phyloP scores from a whole-genome alignment of 2,113 vertebrate species.

The Oryzias celebensis region DNA sequence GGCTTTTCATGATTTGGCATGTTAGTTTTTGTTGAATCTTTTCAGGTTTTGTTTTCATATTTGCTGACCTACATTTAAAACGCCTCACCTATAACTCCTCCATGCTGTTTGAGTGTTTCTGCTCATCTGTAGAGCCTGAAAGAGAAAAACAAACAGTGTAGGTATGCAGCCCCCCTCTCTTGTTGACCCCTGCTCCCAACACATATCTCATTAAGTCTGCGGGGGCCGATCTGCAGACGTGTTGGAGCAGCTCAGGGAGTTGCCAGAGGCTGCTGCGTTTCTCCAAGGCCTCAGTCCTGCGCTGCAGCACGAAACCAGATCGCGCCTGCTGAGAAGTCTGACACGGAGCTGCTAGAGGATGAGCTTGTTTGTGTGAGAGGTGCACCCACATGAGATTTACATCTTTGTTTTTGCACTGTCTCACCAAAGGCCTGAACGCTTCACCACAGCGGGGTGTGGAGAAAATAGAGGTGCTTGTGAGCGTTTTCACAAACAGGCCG shows the following conservation, averaged over 20 bases:
- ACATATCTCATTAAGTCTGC: constrained; percentile 30
- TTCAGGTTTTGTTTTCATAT: too few relatives aligned
- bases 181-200: constrained; percentile 42
- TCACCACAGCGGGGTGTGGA: background rate
- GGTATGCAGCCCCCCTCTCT: constrained; percentile 1
- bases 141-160: constrained; percentile 1
- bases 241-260: constrained; percentile 37
- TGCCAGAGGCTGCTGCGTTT: constrained; percentile 18
- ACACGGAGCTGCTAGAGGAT: constrained; percentile 22
- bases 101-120: background rate
- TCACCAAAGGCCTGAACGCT: background rate
- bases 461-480: background rate
- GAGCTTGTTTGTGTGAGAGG: constrained; percentile 30
- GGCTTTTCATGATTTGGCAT: too few relatives aligned
- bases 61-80: too few relatives aligned
- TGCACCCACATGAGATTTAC: constrained; percentile 13
- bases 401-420: constrained; percentile 9
- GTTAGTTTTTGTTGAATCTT: too few relatives aligned
- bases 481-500: background rate
- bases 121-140: constrained; percentile 8
- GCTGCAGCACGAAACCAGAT: constrained; percentile 8
- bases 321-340: constrained; percentile 11
- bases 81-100: background rate
- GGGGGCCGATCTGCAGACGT: constrained; percentile 22
- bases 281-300: background rate